phyloP scores from a whole-genome alignment of 2,888 invertebrate species.

The Leptopilina syphax region DNA sequence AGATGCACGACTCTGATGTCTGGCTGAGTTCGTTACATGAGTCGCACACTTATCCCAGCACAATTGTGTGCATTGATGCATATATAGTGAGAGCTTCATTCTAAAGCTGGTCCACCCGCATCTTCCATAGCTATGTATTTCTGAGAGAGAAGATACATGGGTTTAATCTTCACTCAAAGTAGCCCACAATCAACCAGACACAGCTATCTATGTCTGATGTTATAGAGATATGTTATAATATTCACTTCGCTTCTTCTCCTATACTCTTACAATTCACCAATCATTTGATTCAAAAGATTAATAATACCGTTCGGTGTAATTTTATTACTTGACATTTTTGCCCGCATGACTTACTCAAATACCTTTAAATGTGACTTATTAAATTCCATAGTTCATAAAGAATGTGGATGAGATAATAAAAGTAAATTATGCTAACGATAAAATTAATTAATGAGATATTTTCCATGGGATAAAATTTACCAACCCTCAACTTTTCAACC shows the following conservation, averaged over 20 bases:
- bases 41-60: conserved; percentile 29
- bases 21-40: conserved; percentile 49
- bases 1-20: conserved; percentile 69
- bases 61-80: not conserved
- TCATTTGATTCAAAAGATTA: conserved; percentile 6
- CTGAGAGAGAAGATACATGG: conserved; percentile 15
- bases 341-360: not conserved
- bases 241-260: not conserved
- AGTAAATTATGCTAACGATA: not conserved
- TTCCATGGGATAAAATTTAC: not conserved
- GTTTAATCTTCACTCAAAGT: conserved; percentile 42
- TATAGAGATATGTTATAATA: not conserved
- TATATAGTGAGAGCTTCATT: not conserved
- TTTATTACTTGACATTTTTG: conserved; percentile 11
- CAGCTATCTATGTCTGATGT: conserved; percentile 18
- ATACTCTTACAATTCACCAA: not conserved
- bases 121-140: conserved; percentile 28
- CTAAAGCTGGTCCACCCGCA: conserved; percentile 18
- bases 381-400: conserved; percentile 2
- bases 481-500: too few relatives aligned
- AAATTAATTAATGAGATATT: not conserved
- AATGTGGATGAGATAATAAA: not conserved
- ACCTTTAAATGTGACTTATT: conserved; percentile 5
- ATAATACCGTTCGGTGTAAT: conserved; percentile 4
- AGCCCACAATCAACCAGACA: conserved; percentile 35